phyloP scores from a whole-genome alignment of 2,888 invertebrate genomes.

The Morpho achilles region DNA sequence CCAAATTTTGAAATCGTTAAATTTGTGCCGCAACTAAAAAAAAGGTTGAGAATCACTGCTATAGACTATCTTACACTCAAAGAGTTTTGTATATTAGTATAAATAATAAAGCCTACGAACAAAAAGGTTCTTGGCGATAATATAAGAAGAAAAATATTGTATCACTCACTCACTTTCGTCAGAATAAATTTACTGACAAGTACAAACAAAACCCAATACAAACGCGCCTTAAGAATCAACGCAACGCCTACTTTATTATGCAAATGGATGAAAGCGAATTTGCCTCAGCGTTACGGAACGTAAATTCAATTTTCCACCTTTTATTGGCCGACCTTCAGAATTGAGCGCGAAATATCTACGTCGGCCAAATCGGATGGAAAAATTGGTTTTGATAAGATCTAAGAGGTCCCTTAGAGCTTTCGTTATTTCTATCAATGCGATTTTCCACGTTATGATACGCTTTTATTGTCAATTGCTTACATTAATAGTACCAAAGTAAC shows the following conservation, averaged over 20 bases:
- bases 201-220: constrained; percentile 8
- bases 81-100: too few relatives aligned
- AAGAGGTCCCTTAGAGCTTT: constrained; percentile 9
- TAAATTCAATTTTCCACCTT: constrained; percentile 46
- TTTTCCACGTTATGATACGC: constrained; percentile 13
- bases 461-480: background rate
- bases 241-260: constrained; percentile 29
- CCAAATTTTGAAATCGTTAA: too few relatives aligned
- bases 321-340: constrained; percentile 40
- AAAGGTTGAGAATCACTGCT: too few relatives aligned
- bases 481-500: background rate
- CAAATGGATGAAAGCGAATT: constrained; percentile 31
- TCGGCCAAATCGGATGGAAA: constrained; percentile 47
- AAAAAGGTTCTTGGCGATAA: background rate
- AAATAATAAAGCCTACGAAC: too few relatives aligned
- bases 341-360: constrained; percentile 40
- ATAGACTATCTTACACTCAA: too few relatives aligned
- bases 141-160: background rate
- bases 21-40: too few relatives aligned
- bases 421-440: constrained; percentile 12
- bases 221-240: constrained; percentile 21
- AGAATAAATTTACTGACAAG: background rate
- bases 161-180: too few relatives aligned
- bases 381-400: constrained; percentile 30
- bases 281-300: constrained; percentile 28